These are phyloP conservation scores for Teinopalpus imperialis DNA, from an alignment of 2,888 invertebrate genomes.

Conservation along the genomic window DNA sequence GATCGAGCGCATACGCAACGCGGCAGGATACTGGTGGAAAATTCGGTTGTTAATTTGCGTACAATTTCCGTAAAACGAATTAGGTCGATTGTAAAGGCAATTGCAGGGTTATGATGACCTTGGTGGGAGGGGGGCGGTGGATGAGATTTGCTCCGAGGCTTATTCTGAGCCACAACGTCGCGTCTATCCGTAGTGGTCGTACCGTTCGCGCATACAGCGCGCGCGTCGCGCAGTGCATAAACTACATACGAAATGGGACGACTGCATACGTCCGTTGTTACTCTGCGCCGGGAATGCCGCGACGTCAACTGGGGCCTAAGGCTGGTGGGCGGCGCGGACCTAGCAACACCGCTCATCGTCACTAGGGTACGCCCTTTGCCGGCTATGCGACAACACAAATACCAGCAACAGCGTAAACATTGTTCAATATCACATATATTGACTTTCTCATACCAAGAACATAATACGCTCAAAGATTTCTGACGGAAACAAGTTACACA, in stretches of 20 bases:
- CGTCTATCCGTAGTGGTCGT: slow-evolving; percentile 66
- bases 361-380: slow-evolving; percentile 87
- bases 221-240: slow-evolving; percentile 54
- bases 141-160: slow-evolving; percentile 59
- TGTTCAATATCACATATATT: no score
- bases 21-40: slow-evolving; percentile 16
- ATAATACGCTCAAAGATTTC: no score
- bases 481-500: no score
- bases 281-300: slow-evolving; percentile 86
- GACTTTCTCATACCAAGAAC: no score
- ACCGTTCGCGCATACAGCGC: slow-evolving; percentile 51
- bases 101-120: slow-evolving; percentile 60
- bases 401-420: slow-evolving; percentile 62
- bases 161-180: slow-evolving; percentile 73
- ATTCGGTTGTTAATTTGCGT: slow-evolving; percentile 13
- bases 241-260: slow-evolving; percentile 81
- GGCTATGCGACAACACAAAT: slow-evolving; percentile 30
- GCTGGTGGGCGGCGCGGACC: slow-evolving; percentile 92
- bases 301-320: slow-evolving; percentile 93
- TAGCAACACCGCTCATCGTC: slow-evolving; percentile 92
- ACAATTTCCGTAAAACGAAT: slow-evolving; percentile 65
- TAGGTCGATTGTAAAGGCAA: slow-evolving; percentile 69
- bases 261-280: slow-evolving; percentile 89
- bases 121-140: slow-evolving; percentile 54
- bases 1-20: neutral